These are phyloP conservation scores for Branchinecta sandiegonensis DNA, from an alignment of 2,888 invertebrate genomes.

Conservation along the genomic window DNA sequence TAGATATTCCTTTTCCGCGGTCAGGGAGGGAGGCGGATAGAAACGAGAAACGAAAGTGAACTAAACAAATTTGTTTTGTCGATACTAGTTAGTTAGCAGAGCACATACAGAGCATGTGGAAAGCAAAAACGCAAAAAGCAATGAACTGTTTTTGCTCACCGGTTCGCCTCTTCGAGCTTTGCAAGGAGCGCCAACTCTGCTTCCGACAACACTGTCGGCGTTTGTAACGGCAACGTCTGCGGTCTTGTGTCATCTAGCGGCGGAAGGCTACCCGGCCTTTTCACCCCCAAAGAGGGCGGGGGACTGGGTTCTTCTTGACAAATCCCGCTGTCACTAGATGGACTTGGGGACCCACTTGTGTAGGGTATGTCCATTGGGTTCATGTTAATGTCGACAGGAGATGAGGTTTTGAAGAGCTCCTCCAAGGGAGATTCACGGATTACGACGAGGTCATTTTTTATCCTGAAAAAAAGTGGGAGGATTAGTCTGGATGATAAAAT, in stretches of 20 bases:
- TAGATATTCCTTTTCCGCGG: too few species aligned
- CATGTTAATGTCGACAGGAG: conserved; percentile 5
- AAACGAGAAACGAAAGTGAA: too few species aligned
- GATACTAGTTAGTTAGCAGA: too few species aligned
- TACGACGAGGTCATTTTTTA: conserved; percentile 6
- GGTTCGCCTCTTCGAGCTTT: conserved; percentile 88
- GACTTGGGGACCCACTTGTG: neutral
- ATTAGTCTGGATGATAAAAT: too few species aligned
- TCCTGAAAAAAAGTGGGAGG: neutral
- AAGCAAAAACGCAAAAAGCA: conserved; percentile 24
- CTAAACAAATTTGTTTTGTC: too few species aligned
- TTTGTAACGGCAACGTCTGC: conserved; percentile 12
- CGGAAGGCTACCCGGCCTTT: neutral
- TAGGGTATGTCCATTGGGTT: neutral
- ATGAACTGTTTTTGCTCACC: conserved; percentile 35
- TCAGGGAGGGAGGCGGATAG: too few species aligned
- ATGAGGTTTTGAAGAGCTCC: neutral
- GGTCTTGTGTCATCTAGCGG: neutral
- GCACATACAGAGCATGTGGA: conserved; percentile 19
- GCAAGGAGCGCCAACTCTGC: conserved; percentile 78
- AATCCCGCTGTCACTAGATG: neutral
- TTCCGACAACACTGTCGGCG: conserved; percentile 31
- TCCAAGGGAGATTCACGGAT: neutral
- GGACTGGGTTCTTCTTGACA: neutral
- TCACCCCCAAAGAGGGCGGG: neutral